phyloP scores from a whole-genome alignment of 2,797 vertebrate species.

The Gymnothorax reevesii region DNA sequence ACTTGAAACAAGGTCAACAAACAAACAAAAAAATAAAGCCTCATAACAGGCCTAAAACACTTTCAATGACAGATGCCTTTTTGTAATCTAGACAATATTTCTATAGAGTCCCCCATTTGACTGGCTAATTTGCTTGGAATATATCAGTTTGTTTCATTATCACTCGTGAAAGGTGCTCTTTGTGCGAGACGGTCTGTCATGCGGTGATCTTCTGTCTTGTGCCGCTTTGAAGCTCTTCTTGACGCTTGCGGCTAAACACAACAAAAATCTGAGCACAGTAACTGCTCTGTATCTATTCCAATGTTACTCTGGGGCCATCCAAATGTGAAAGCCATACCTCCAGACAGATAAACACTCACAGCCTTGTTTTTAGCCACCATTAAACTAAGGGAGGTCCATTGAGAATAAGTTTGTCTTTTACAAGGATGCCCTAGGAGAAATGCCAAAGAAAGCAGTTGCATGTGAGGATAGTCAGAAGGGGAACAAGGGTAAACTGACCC shows the following conservation, averaged over 20 bases:
- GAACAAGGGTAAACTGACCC: no score
- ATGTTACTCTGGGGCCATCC: background rate
- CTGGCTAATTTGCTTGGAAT: constrained; percentile 1
- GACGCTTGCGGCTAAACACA: background rate
- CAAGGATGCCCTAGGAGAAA: no score
- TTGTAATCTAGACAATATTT: background rate
- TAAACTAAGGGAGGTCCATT: no score
- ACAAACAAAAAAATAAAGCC: no score
- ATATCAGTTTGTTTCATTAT: constrained; percentile 20
- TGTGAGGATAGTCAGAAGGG: no score
- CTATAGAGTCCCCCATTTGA: constrained; percentile 3
- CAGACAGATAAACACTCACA: background rate
- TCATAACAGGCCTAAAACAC: no score
- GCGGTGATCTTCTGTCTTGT: constrained; percentile 1
- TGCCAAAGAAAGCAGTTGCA: no score
- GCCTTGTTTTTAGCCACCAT: background rate
- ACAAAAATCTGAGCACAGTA: background rate
- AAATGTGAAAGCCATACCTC: background rate
- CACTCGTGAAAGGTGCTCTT: constrained; percentile 23
- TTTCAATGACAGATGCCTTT: no score
- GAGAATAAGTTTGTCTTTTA: no score
- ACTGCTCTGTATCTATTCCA: background rate
- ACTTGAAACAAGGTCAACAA: no score
- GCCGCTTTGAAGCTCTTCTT: constrained; percentile 16
- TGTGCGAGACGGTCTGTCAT: background rate